Base-by-base conservation (phyloP, 2,113 vertebrate species). In the Bagarius yarrelli region DNA sequence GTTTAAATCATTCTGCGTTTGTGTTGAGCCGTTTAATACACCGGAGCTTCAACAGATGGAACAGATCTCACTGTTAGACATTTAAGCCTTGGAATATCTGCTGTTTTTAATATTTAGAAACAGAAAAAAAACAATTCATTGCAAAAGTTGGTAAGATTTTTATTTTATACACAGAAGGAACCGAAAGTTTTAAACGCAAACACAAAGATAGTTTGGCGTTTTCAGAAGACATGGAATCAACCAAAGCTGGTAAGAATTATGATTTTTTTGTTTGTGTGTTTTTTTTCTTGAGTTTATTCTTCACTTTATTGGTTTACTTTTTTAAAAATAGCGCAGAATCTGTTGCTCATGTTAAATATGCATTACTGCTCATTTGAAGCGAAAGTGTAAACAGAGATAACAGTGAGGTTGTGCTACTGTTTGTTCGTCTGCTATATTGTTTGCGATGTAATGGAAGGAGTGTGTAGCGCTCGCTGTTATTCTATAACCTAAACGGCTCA, bases 231-330 rank as follows among this genome's bases (percentile, higher is more conserved):
- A 93, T 93, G 92, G 91, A 93, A 79, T 86, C 89, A 11, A 88
- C 86, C 75, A 92, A 93, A 86, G 90, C 90, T 77, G 93, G 93
- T 93, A 63, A 90, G 86, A 79, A 5, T 55, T 47, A 19, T 69
- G 11, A 9, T 52, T 18, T 12, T 16, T 50, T 30, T 69, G 8
- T 0, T 47, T 23, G 6, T 23, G 9, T 53, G 2, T 16, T 13
- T 16, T 21, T 55, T 8, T 21, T 13, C 9, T 9, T 11, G 9
- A 47, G 44, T 47, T 47, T 1, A 53, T 73, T 47, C 40, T 21
- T 44, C 27, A 13, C 30, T 66, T 52, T 23, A 9, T 71, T 27
- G 12, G 12, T 63, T 6, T 8, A 67, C 30, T 69, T 25, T 32
- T 56, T 25, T 27, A 19, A 34, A 47, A 30, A 16, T 53, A 18